Base-by-base conservation (phyloP, 2,888 invertebrate genomes). In the Diachrysia chrysitis region DNA sequence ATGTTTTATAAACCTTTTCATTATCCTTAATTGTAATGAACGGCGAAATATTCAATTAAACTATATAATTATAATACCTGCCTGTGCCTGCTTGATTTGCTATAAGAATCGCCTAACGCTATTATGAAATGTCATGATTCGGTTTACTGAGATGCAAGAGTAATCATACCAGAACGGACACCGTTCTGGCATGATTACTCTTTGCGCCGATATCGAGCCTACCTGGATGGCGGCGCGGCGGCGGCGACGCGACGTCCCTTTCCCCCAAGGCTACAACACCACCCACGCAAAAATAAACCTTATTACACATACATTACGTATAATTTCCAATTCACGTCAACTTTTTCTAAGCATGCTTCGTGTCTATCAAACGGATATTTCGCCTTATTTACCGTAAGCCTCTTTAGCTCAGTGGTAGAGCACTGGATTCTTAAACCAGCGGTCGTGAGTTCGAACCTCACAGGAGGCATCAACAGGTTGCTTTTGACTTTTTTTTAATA, bases 241-340 rank as follows among this genome's bases (percentile, higher is more conserved):
- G 89, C 82, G 84, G 83, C 86, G 88, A 80, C 83, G 84, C 83
- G 83, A 90, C 92, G 93, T 93, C 91, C 93, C 94, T 92, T 93
- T 93, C 93, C 89, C 91, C 87, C 94, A 93, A 93, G 93, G 93
- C 89, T 90, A 88, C 71, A 14, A 55, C n/a, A 23, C 69, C 64
- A 63, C 73, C 65, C 86, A 87, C 63, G 66, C 87, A 56, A 89
- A 81, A 82, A 71, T 81, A 78, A 79, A 75, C 86, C 87, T 78
- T 89, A 87, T 25, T 1, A 0, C 23, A 66, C 66, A 10, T 1
- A 0, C 0, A 14, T 67, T 76, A 29, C 65, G 69, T 56, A 23
- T 57, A 55, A 59, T 71, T 16, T 82, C 56, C 29, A 4, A 21
- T 64, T 53, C 19, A 65, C 19, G 21, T 4, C n/a, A 25, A 19